Percentiles rank a stretch among this genome's conserved stretches.
phyloP scores from a whole-genome alignment of 2,888 invertebrate genomes.

The Seira musarum region DNA sequence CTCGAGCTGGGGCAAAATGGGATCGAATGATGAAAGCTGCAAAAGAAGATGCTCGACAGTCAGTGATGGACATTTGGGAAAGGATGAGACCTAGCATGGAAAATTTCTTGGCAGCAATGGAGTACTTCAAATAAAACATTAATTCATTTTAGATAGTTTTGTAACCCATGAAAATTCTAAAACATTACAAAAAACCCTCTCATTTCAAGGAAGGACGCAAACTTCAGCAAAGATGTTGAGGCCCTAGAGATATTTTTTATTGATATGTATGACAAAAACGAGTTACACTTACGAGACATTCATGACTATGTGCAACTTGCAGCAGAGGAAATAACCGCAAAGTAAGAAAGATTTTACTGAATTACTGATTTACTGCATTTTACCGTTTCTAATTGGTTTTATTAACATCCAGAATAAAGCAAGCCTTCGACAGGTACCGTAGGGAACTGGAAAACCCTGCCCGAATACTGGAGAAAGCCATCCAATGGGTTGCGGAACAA shows the following conservation, averaged over 20 bases:
- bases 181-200: slow-evolving; percentile 14
- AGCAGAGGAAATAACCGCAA: slow-evolving; percentile 81
- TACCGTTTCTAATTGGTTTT: slow-evolving; percentile 3
- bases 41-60: slow-evolving; percentile 78
- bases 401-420: slow-evolving; percentile 34
- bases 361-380: background rate
- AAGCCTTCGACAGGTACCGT: slow-evolving; percentile 48
- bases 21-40: slow-evolving; percentile 60
- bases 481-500: slow-evolving; percentile 64
- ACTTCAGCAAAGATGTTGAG: slow-evolving; percentile 82
- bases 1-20: slow-evolving; percentile 46
- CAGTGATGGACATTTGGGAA: slow-evolving; percentile 81
- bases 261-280: slow-evolving; percentile 84
- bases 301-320: slow-evolving; percentile 81
- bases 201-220: slow-evolving; percentile 71
- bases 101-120: slow-evolving; percentile 78
- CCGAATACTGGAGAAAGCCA: slow-evolving; percentile 64
- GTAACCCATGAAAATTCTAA: background rate
- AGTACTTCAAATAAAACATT: slow-evolving; percentile 11
- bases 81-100: slow-evolving; percentile 82
- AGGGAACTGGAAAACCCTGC: slow-evolving; percentile 60
- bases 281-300: slow-evolving; percentile 87
- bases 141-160: background rate
- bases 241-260: slow-evolving; percentile 82
- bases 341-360: slow-evolving; percentile 65